These are phyloP conservation scores for Pantala flavescens DNA, from an alignment of 1,140 invertebrate species.

Conservation along the genomic window DNA sequence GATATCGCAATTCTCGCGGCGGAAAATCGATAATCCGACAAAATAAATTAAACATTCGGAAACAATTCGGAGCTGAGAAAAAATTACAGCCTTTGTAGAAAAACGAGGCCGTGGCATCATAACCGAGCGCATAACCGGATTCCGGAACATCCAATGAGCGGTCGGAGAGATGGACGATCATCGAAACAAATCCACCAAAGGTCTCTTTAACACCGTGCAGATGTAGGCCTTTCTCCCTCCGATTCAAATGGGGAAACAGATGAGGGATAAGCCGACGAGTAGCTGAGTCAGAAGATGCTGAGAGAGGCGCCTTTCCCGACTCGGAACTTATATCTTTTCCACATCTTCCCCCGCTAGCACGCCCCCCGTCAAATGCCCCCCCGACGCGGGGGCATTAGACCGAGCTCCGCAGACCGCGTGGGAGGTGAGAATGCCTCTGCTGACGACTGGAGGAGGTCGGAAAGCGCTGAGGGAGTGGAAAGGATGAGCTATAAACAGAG, in stretches of 20 bases:
- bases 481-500: no score
- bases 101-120: no score
- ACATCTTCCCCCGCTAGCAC: background rate
- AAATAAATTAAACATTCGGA: no score
- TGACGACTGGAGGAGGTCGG: background rate
- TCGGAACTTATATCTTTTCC: slow-evolving; percentile 2
- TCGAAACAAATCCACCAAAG: background rate
- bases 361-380: background rate
- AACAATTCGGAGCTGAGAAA: no score
- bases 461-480: no score
- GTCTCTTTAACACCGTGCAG: slow-evolving; percentile 1
- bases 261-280: background rate
- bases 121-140: no score
- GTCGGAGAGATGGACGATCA: background rate
- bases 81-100: no score
- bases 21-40: no score
- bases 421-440: background rate
- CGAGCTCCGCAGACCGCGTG: background rate
- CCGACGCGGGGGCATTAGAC: background rate
- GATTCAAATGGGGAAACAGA: background rate
- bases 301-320: background rate
- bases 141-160: background rate
- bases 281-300: background rate
- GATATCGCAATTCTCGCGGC: no score
- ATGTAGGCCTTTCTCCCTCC: background rate